Base-by-base conservation (phyloP, 2,113 vertebrate genomes). In the Lasiurus cinereus region DNA sequence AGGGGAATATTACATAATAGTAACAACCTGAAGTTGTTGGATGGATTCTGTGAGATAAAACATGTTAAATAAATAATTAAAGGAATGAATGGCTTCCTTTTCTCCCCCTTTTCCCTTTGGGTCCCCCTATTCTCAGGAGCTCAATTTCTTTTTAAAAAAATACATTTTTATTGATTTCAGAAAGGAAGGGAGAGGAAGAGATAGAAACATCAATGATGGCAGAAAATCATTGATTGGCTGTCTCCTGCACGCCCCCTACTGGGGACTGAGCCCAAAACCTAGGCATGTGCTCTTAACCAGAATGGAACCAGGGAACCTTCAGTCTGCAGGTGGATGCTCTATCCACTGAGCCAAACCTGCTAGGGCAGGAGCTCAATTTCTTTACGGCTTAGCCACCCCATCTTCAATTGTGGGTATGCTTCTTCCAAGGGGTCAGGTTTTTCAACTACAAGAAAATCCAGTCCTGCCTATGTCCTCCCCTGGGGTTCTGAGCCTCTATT, bases 391-490 rank as follows among this genome's bases (percentile, higher is more conserved):
- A 13, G 33, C 39, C 27, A 78, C 18, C 5, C 5, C 48, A 7
- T 0, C 39, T 33, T 6, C 8, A 31, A 16, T 13, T 83, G 39
- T 46, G 59, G 21, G 18, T 72, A 33, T 31, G 48, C 74, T 94
- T 88, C 36, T 96, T 93, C 46, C 74, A 83, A 95, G 94, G 19
- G 85, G 22, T 18, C 56, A 70, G 8, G 21, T 77, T 84, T 84
- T 76, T 84, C 69, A 64, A 93, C 18, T 18, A 46, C 70, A 92
- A 89, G 56, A 76, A 93, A 74, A 93, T 36, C 19, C 74, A 80
- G 27, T n/a, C 27, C 48, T 56, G 67, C 36, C 39, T 22, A 85
- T 19, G 1, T 43, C 62, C 36, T 90, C 50, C 59, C 14, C 7
- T 36, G n/a, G 66, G 77, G 2, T 48, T 70, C 39, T 52, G n/a